Conservation (phyloP, 1,140 invertebrate species). For the Eriosoma lanigerum region DNA sequence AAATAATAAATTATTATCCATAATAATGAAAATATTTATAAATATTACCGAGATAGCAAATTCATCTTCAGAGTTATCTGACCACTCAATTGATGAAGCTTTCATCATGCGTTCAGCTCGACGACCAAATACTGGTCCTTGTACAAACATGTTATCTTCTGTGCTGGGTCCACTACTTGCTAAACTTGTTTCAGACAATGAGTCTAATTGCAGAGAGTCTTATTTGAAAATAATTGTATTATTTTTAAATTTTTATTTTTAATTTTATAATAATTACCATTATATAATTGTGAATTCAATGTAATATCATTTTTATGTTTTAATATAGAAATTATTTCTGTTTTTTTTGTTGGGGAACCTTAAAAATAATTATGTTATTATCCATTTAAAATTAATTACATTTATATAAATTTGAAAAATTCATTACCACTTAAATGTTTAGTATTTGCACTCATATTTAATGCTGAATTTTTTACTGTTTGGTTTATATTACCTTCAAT, state of each 20-base stretch:
- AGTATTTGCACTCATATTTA: slow-evolving; percentile 9
- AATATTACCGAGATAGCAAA: slow-evolving; percentile 25
- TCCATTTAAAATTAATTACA: neutral
- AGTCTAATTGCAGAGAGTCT: slow-evolving; percentile 32
- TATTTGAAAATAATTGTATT: neutral
- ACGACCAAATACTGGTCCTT: slow-evolving; percentile 37
- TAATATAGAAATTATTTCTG: slow-evolving; percentile 47
- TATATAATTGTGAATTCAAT: slow-evolving; percentile 1
- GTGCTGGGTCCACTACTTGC: slow-evolving; percentile 44
- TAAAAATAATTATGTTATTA: neutral
- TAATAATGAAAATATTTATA: neutral
- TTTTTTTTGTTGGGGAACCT: slow-evolving; percentile 33
- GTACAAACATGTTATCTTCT: slow-evolving; percentile 24
- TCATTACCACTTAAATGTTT: slow-evolving; percentile 2
- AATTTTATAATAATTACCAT: slow-evolving; percentile 13
- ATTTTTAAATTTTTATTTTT: neutral
- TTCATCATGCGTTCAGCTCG: slow-evolving; percentile 49
- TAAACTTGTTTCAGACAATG: slow-evolving; percentile 48
- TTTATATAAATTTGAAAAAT: neutral
- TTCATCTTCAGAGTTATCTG: slow-evolving; percentile 46
- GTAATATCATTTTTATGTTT: slow-evolving; percentile 42
- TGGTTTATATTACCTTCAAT: slow-evolving; percentile 42
- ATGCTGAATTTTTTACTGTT: slow-evolving; percentile 23
- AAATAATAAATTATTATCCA: neutral
- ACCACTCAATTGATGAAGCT: slow-evolving; percentile 43